A percentile compares a stretch with the other conserved stretches of the same genome.
phyloP scores from a whole-genome alignment of 2,113 vertebrate species.

The Herpetotheres cachinnans region DNA sequence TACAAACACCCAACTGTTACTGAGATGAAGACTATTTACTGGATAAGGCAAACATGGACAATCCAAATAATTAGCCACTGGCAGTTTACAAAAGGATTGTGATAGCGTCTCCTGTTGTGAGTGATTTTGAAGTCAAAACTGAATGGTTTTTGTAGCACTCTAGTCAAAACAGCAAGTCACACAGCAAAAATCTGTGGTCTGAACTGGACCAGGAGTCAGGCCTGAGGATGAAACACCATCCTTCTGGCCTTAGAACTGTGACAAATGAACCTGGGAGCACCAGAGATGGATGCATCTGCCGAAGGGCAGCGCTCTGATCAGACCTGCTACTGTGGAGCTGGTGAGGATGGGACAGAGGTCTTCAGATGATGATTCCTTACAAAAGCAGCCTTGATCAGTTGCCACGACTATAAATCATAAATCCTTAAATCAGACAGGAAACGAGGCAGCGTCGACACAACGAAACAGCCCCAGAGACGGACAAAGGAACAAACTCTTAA shows the following conservation, averaged over 20 bases:
- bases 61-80: neutral
- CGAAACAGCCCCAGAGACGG: neutral
- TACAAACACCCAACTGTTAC: neutral
- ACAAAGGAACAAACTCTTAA: slow-evolving; percentile 28
- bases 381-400: neutral
- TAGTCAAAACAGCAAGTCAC: neutral
- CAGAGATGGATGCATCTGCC: neutral
- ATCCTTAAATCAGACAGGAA: neutral
- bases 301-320: neutral
- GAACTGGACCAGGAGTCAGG: neutral
- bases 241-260: neutral
- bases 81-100: neutral
- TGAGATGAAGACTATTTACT: neutral
- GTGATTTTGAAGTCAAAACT: neutral
- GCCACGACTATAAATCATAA: neutral
- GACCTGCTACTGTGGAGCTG: neutral
- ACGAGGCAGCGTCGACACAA: fast-evolving
- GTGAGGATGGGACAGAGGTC: neutral
- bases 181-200: neutral
- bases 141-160: neutral
- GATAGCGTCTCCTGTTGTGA: neutral
- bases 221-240: neutral
- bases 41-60: neutral
- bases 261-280: neutral
- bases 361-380: neutral